A percentile compares a stretch with the other conserved stretches of the same genome.
phyloP scores from a whole-genome alignment of 1,140 invertebrate genomes.

The Littorina saxatilis region DNA sequence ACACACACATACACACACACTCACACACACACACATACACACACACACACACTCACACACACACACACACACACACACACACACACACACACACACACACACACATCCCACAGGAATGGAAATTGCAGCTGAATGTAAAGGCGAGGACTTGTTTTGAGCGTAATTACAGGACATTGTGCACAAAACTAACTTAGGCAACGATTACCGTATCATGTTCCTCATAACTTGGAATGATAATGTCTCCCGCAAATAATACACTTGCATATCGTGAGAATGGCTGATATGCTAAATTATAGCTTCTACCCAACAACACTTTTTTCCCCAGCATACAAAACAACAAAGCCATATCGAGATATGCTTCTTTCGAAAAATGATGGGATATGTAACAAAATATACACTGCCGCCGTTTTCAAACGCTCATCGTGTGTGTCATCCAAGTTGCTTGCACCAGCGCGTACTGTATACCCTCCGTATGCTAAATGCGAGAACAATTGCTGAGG shows the following conservation, averaged over 20 bases:
- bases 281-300: no score
- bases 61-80: background rate
- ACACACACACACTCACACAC: conserved; percentile 24
- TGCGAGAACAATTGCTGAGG: no score
- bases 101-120: no score
- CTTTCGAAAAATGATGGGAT: no score
- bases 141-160: background rate
- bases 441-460: no score
- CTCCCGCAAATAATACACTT: background rate
- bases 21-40: conserved; percentile 2
- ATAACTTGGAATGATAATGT: background rate
- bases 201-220: background rate
- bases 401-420: no score
- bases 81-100: background rate
- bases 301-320: no score
- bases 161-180: background rate
- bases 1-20: background rate
- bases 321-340: no score
- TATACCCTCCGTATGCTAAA: no score
- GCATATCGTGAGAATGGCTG: background rate
- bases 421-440: no score
- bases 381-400: no score
- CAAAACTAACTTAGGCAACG: background rate
- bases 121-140: background rate
- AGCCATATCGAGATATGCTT: no score